These are phyloP conservation scores for Drosophila persimilis DNA, from an alignment of 1,140 invertebrate genomes.

Conservation along the genomic window DNA sequence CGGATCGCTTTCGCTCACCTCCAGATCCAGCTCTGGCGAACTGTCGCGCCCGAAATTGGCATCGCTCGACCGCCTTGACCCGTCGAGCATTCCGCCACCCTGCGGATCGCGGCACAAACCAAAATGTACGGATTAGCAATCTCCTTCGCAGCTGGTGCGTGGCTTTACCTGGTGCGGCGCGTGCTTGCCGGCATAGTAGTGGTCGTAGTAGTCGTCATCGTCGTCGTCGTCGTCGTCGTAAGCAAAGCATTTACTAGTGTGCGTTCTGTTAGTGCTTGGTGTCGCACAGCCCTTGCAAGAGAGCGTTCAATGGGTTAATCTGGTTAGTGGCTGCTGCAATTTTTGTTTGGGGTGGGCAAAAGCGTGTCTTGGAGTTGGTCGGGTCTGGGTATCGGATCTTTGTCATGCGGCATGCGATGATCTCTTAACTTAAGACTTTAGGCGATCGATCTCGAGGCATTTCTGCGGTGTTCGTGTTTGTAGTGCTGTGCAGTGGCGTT, in stretches of 20 bases:
- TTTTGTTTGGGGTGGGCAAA: slow-evolving; percentile 8
- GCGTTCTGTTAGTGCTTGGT: slow-evolving; percentile 73
- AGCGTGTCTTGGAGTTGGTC: slow-evolving; percentile 22
- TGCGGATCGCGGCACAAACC: slow-evolving; percentile 24
- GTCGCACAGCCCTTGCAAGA: slow-evolving; percentile 70
- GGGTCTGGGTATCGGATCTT: not conserved
- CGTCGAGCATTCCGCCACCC: slow-evolving; percentile 74
- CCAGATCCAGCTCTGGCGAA: slow-evolving; percentile 83
- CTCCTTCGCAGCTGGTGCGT: not conserved
- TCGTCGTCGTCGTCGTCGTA: slow-evolving; percentile 72
- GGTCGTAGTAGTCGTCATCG: slow-evolving; percentile 64
- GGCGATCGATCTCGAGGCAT: too few relatives aligned
- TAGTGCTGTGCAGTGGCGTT: too few relatives aligned
- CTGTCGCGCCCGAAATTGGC: slow-evolving; percentile 74
- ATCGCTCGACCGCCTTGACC: slow-evolving; percentile 74
- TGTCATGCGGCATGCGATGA: too few relatives aligned
- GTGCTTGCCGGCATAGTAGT: slow-evolving; percentile 32
- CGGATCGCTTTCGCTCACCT: slow-evolving; percentile 86
- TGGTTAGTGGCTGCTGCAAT: slow-evolving; percentile 37
- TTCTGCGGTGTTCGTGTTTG: too few relatives aligned
- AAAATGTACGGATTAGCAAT: not conserved
- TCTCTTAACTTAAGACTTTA: too few relatives aligned
- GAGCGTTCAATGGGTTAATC: slow-evolving; percentile 67
- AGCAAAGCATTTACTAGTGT: slow-evolving; percentile 81
- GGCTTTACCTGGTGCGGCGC: slow-evolving; percentile 65